Evolutionary conservation across 2,888 invertebrate genomes (phyloP).

Genomic region (Drosophila formosana): DNA sequence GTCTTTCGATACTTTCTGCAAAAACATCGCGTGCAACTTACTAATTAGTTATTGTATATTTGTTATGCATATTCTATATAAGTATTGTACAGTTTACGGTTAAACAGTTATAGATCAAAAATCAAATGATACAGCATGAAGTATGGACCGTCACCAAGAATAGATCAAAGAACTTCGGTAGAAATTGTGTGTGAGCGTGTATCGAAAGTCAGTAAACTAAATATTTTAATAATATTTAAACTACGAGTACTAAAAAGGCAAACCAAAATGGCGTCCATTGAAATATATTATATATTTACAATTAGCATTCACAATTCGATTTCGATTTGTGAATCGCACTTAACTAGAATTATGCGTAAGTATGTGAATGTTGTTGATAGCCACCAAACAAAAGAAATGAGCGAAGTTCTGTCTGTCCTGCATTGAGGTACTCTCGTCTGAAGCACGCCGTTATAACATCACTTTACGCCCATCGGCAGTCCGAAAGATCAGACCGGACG

Average conservation of each 20-base stretch:
- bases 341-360: constrained; percentile 22
- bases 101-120: constrained; percentile 28
- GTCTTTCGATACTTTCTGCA: constrained; percentile 31
- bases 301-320: constrained; percentile 30
- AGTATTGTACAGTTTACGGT: constrained; percentile 20
- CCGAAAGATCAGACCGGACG: constrained; percentile 20
- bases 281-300: constrained; percentile 68
- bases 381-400: constrained; percentile 53
- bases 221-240: background rate
- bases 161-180: constrained; percentile 11
- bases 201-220: constrained; percentile 7
- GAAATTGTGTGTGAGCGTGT: background rate
- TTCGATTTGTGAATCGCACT: constrained; percentile 1
- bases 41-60: constrained; percentile 44
- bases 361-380: constrained; percentile 41
- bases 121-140: constrained; percentile 11
- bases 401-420: constrained; percentile 72
- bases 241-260: constrained; percentile 20
- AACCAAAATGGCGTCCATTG: constrained; percentile 45
- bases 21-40: constrained; percentile 60
- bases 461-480: constrained; percentile 40
- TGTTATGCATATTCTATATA: constrained; percentile 11
- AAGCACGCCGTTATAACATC: constrained; percentile 79
- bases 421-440: constrained; percentile 85
- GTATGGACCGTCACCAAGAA: constrained; percentile 34